Percentiles rank a stretch among this genome's conserved stretches.
phyloP scores from a whole-genome alignment of 2,113 vertebrate genomes.

The Hylia prasina region DNA sequence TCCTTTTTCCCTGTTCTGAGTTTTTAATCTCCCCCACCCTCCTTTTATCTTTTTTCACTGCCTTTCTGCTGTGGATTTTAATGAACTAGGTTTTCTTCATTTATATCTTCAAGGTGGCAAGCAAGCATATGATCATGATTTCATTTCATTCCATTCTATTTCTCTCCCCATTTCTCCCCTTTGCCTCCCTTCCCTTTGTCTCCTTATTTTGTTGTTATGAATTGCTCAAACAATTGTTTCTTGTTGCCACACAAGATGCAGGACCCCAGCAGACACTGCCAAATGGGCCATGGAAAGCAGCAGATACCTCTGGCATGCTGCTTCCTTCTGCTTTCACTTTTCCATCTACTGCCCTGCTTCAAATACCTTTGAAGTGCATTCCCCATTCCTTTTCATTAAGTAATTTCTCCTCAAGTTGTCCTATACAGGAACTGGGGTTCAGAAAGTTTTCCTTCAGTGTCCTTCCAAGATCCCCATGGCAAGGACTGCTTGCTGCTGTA shows the following conservation, averaged over 20 bases:
- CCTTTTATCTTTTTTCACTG: not conserved
- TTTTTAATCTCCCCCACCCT: not conserved
- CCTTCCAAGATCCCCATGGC: not conserved
- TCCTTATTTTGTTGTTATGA: not conserved
- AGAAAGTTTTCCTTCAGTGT: not conserved
- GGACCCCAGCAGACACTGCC: not conserved
- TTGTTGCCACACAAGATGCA: not conserved
- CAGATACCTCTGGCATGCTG: not conserved
- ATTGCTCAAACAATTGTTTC: not conserved
- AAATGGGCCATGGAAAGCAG: not conserved
- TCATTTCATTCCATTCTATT: not conserved
- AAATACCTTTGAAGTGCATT: not conserved
- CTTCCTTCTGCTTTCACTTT: not conserved
- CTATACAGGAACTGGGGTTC: not conserved
- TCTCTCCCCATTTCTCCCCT: not conserved
- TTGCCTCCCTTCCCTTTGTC: not conserved
- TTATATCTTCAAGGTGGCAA: not conserved
- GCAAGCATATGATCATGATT: not conserved
- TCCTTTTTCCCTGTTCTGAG: not conserved
- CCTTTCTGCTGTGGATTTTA: not conserved
- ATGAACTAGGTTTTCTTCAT: not conserved
- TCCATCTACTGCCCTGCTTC: not conserved
- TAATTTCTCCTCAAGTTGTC: not conserved
- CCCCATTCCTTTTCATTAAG: not conserved
- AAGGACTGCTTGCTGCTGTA: not conserved